Percentiles rank a stretch among this genome's conserved stretches.
phyloP scores from a whole-genome alignment of 2,797 vertebrate genomes.

The Cryptoprocta ferox region DNA sequence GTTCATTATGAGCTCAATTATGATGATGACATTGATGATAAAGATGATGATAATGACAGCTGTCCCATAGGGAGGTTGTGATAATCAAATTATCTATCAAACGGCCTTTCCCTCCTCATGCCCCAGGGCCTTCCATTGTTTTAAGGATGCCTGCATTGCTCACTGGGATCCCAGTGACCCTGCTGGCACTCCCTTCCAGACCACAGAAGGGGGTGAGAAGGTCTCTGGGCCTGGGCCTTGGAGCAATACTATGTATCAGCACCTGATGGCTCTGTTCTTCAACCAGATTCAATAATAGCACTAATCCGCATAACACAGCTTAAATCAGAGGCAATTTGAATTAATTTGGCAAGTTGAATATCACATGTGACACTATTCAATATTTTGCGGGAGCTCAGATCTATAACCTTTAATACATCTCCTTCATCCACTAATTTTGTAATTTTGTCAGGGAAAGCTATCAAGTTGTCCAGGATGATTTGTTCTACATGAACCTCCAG shows the following conservation, averaged over 20 bases:
- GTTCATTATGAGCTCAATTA: neutral
- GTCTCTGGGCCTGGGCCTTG: neutral
- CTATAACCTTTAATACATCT: conserved; percentile 48
- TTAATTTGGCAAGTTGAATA: conserved; percentile 37
- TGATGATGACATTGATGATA: neutral
- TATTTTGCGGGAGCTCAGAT: conserved; percentile 59
- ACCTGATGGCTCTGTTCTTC: neutral
- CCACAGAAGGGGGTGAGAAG: neutral
- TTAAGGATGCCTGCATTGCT: neutral
- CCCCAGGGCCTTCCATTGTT: neutral
- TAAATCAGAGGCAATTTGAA: conserved; percentile 40
- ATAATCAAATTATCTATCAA: neutral
- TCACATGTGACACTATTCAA: neutral
- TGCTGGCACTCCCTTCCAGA: neutral
- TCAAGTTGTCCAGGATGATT: conserved; percentile 77
- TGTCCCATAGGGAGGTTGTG: neutral
- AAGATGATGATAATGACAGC: neutral
- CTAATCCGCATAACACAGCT: neutral
- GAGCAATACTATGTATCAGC: neutral
- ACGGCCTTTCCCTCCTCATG: neutral
- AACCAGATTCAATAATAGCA: neutral
- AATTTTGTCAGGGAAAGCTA: conserved; percentile 79
- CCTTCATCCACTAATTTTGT: conserved; percentile 68
- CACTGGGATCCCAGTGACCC: neutral
- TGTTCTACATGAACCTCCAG: conserved; percentile 54